A percentile compares a stretch with the other conserved stretches of the same genome.
Conservation (phyloP, 2,888 invertebrate genomes). For the Venustoraphidia nigricollis region DNA sequence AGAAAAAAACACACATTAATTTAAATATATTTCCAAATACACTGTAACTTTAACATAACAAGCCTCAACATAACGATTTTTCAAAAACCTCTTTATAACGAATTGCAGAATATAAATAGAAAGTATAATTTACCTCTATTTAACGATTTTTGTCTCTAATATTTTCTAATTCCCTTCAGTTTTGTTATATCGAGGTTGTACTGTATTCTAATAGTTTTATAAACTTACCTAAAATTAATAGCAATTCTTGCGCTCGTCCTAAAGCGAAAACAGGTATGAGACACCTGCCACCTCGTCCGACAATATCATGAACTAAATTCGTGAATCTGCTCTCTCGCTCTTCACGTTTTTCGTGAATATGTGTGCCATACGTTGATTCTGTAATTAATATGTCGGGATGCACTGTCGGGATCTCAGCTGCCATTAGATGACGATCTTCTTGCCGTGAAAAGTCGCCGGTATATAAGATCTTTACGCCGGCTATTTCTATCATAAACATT, state of each 20-base stretch:
- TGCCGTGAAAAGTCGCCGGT: conserved; percentile 98
- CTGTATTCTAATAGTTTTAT: not conserved
- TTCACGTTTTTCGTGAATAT: conserved; percentile 96
- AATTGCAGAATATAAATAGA: no score
- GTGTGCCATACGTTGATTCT: conserved; percentile 98
- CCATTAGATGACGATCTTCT: conserved; percentile 98
- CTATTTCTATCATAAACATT: conserved; percentile 99
- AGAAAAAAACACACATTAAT: conserved; percentile 15
- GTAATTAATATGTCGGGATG: conserved; percentile 95
- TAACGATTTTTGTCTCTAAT: not conserved
- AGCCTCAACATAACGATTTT: no score
- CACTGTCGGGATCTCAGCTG: conserved; percentile 93
- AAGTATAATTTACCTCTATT: no score
- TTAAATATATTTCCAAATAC: not conserved
- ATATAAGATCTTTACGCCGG: conserved; percentile 89
- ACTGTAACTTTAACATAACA: no score
- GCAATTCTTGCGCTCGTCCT: conserved; percentile 89
- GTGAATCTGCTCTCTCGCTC: conserved; percentile 93
- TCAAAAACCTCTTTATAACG: no score
- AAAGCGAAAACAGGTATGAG: conserved; percentile 97
- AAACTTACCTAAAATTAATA: conserved; percentile 61
- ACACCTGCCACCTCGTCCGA: conserved; percentile 91
- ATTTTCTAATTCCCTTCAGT: not conserved
- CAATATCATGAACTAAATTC: conserved; percentile 85
- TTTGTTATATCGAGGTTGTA: not conserved